Conservation (phyloP, 2,797 vertebrate species). For the Protonibea diacanthus region DNA sequence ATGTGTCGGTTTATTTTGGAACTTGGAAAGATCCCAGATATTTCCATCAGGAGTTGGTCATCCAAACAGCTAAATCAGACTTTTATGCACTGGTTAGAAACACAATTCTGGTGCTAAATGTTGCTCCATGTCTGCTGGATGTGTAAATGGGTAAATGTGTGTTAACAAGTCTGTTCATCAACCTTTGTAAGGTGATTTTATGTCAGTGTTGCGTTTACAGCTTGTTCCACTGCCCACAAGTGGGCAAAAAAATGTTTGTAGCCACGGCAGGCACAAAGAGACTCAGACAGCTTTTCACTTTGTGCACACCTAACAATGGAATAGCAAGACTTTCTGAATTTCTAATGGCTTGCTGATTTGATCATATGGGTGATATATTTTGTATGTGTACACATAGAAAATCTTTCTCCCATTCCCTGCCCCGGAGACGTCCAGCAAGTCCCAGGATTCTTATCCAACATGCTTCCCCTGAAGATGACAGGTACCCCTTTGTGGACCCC, state of each 20-base stretch:
- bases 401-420: constrained; percentile 91
- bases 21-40: too few species aligned
- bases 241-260: not conserved
- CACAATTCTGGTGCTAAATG: not conserved
- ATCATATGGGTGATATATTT: constrained; percentile 62
- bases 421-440: constrained; percentile 95
- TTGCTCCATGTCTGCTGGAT: not conserved
- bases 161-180: not conserved
- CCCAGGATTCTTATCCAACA: constrained; percentile 99
- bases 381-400: constrained; percentile 81
- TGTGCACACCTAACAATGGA: constrained; percentile 7
- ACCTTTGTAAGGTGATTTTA: not conserved
- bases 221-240: not conserved
- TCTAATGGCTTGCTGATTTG: constrained; percentile 39
- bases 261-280: not conserved
- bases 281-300: not conserved
- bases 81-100: not conserved
- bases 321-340: constrained; percentile 28
- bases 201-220: not conserved
- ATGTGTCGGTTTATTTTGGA: not conserved
- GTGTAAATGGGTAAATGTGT: not conserved
- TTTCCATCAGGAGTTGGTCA: not conserved
- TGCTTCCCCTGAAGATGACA: constrained; percentile 98
- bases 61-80: not conserved
- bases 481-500: constrained; percentile 88